Base-by-base conservation (phyloP, 2,797 vertebrate species). In the Sebastiscus albofasciatus region DNA sequence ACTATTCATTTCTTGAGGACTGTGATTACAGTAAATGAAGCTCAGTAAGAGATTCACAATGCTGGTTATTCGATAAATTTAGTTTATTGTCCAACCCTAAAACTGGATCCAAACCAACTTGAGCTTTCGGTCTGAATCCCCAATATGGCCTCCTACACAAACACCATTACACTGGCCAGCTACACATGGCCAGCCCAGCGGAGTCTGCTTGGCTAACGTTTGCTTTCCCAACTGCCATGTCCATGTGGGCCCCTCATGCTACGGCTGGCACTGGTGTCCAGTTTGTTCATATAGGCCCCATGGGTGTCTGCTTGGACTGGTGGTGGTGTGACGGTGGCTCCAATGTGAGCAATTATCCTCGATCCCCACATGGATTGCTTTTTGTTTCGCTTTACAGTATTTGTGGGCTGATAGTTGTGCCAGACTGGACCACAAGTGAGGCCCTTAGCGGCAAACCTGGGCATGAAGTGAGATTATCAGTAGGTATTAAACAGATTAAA, bases 291-390 rank as follows among this genome's bases (percentile, higher is more conserved):
- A 64, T 34, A 64, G 49, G 29, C 27, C 29, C 26, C 26, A 6
- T 72, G 58, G 55, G 76, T 31, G 67, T 73, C 27, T 67, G 31
- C 49, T 59, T 69, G 76, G 22, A 49, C 24, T 29, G 13, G 8
- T 73, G 64, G 65, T 49, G 54, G 67, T 59, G 58, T 73, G 59
- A 68, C 54, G 46, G 67, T 59, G 58, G 33, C 31, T 66, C 12
- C 49, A 56, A 7, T 62, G 69, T 67, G 60, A 83, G 61, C 56
- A 70, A 60, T 81, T 77, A 56, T 79, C 26, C 29, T 68, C 20
- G 29, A 36, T 46, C 52, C 60, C 64, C 65, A 61, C 22, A 62
- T 56, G 52, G 59, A 54, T 12, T 1, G 1, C 22, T 67, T 22
- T 71, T 26, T 49, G 16, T 33, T 29, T 24, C 34, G 13, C 18